Evolutionary conservation across 2,888 invertebrate species (phyloP).

Genomic region (Eucriotettix oculatus): DNA sequence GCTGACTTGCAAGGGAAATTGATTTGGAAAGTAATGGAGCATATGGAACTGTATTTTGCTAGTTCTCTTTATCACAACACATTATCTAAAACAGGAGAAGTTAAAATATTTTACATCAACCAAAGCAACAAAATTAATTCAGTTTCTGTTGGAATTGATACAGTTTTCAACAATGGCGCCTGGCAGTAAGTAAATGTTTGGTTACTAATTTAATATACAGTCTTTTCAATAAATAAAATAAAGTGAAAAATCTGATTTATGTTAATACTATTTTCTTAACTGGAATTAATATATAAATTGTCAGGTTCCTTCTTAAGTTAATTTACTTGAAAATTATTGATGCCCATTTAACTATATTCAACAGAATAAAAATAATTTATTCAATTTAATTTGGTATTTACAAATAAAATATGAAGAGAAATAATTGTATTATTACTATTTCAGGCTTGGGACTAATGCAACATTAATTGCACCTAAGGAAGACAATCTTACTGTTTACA

Average conservation of each 20-base stretch:
- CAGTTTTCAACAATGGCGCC: constrained; percentile 33
- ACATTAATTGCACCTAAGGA: constrained; percentile 32
- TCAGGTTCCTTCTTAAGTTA: neutral
- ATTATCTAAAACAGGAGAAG: constrained; percentile 26
- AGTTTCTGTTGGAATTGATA: constrained; percentile 33
- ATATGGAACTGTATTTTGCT: constrained; percentile 31
- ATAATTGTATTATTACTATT: neutral
- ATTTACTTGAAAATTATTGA: neutral
- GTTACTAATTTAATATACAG: neutral
- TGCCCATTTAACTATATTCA: neutral
- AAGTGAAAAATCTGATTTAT: too few species aligned
- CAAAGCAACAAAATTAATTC: constrained; percentile 31
- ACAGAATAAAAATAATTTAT: neutral
- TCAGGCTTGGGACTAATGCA: constrained; percentile 36
- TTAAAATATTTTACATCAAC: constrained; percentile 34
- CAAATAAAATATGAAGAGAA: neutral
- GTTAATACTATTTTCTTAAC: too few species aligned
- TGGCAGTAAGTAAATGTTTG: constrained; percentile 27
- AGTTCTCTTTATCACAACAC: constrained; percentile 27
- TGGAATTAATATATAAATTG: too few species aligned
- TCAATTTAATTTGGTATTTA: neutral
- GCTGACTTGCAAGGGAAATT: constrained; percentile 31
- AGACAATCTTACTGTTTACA: constrained; percentile 32
- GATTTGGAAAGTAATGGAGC: constrained; percentile 33
- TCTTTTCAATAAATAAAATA: too few species aligned